A percentile compares a stretch with the other conserved stretches of the same genome.
These are phyloP conservation scores for Phoebastria nigripes DNA, from an alignment of 2,797 vertebrate genomes.

Conservation along the genomic window DNA sequence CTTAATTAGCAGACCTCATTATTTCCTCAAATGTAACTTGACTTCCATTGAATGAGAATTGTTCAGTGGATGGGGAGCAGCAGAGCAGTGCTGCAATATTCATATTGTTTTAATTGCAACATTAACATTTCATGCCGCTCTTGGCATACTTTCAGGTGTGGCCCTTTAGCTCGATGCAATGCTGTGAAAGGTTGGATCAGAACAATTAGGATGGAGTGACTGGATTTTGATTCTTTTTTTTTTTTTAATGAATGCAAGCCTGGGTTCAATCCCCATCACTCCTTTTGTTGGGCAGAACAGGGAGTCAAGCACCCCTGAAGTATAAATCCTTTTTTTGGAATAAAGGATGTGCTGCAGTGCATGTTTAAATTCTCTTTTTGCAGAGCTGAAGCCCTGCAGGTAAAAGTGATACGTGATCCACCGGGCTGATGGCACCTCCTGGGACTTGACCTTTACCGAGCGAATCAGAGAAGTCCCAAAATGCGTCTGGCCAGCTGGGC, in stretches of 20 bases:
- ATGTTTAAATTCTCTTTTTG: background rate
- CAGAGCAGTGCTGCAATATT: conserved; percentile 62
- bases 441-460: background rate
- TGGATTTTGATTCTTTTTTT: background rate
- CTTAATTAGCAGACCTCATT: conserved; percentile 68
- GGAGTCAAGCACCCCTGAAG: background rate
- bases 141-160: conserved; percentile 45
- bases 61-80: conserved; percentile 62
- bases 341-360: background rate
- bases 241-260: background rate
- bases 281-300: background rate
- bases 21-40: conserved; percentile 59
- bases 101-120: conserved; percentile 70
- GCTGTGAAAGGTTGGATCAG: conserved; percentile 29
- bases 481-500: background rate
- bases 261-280: background rate
- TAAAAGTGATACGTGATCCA: background rate
- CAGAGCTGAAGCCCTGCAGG: background rate
- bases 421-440: background rate
- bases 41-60: conserved; percentile 58
- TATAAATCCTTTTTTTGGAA: background rate
- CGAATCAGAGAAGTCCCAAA: background rate
- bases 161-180: conserved; percentile 25
- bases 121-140: conserved; percentile 68
- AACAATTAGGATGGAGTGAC: conserved; percentile 8